Evolutionary conservation across 2,888 invertebrate species (phyloP), one percentile per base, ranked within the genome.

Genomic region (Sclerodermus sp.): DNA sequence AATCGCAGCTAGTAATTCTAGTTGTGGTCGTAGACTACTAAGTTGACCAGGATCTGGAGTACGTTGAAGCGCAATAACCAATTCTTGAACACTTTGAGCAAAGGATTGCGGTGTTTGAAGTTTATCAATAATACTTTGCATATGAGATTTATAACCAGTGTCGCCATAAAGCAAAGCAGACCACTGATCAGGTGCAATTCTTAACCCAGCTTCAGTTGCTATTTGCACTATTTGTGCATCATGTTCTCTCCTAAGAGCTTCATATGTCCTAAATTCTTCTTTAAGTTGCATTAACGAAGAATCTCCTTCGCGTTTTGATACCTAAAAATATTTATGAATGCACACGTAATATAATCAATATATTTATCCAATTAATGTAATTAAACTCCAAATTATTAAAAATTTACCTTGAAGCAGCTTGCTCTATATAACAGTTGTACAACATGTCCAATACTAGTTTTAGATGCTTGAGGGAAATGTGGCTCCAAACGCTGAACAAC

Each of bases 101-200:
- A 96, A 96, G 1, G 93, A 92, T 72, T 93, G 92, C 0, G 96
- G 95, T 6, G 93, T 94, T 80, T 96, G 96, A 52, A 96, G 81
- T 81, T 96, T 93, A 75, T 93, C 93, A 67, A 89, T 88, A 62
- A 90, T 89, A 70, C 89, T 89, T 80, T 99, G 98, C 97, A 99
- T 99, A 76, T 98, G 96, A 8, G 95, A 93, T 74, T 97, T 97
- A 74, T 97, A 97, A 3, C 87, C 86, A 0, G 91, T 89, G 76
- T 99, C 98, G 0, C 98, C 98, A 73, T 98, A 99, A 0, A 99
- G 80, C 41, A 99, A 79, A 0, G 96, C 92, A 1, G 96, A 96
- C 98, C 98, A 99, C 75, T 98, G 97, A 76, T 99, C 98, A 0
- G 98, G 97, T 0, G 96, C 95, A 56, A 99, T 98, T 51, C 97